Conservation (phyloP, 2,888 invertebrate species). For the Bellardia pandia region DNA sequence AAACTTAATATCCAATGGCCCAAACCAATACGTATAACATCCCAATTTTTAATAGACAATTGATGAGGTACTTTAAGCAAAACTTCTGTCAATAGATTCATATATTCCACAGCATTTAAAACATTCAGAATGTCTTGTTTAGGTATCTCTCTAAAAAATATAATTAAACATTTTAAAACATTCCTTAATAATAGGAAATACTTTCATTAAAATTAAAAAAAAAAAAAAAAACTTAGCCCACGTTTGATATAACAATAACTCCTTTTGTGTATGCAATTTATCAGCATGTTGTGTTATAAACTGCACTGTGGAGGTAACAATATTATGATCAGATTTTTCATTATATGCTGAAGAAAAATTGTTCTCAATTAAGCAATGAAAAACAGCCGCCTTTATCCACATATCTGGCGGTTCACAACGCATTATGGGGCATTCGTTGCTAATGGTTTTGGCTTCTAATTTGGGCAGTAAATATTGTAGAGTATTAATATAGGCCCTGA, state of each 20-base stretch:
- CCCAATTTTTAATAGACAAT: conserved; percentile 87
- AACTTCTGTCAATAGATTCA: conserved; percentile 80
- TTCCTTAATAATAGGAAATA: neutral
- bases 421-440: conserved; percentile 77
- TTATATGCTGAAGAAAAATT: conserved; percentile 80
- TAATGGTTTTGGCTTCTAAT: conserved; percentile 77
- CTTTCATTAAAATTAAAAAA: too few species aligned
- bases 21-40: conserved; percentile 89
- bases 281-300: conserved; percentile 82
- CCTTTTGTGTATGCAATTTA: conserved; percentile 79
- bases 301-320: conserved; percentile 78
- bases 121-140: conserved; percentile 77
- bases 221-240: conserved; percentile 74
- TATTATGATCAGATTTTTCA: conserved; percentile 79
- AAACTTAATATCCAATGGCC: conserved; percentile 88
- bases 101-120: conserved; percentile 80
- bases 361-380: conserved; percentile 80
- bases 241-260: conserved; percentile 85
- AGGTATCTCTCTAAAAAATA: conserved; percentile 77
- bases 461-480: conserved; percentile 79
- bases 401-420: conserved; percentile 76
- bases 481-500: conserved; percentile 78
- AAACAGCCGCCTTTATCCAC: conserved; percentile 80
- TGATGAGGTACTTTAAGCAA: conserved; percentile 80
- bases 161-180: conserved; percentile 15